Evolutionary conservation across 1,140 invertebrate species (phyloP).

Genomic region (Drosophila triauraria): DNA sequence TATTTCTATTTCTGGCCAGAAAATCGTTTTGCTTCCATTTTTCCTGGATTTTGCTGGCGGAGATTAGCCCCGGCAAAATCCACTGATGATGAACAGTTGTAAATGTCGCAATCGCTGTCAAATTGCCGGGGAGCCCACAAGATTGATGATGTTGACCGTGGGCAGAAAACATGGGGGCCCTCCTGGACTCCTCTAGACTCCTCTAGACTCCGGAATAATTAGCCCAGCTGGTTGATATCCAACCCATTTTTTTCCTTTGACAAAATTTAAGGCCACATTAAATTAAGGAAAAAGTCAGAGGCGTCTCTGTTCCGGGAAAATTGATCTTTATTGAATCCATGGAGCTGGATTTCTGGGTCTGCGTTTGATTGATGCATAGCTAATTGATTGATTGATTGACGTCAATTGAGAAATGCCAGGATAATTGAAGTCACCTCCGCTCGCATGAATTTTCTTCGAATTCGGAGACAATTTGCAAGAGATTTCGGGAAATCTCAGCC

Average conservation of each 20-base stretch:
- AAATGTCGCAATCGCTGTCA: slow-evolving; percentile 80
- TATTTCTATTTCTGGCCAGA: neutral
- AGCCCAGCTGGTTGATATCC: slow-evolving; percentile 43
- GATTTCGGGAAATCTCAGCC: slow-evolving; percentile 7
- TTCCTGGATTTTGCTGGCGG: slow-evolving; percentile 13
- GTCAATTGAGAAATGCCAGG: slow-evolving; percentile 27
- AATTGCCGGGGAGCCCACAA: slow-evolving; percentile 52
- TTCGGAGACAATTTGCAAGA: slow-evolving; percentile 14
- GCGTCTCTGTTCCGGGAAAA: slow-evolving; percentile 35
- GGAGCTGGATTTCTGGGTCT: slow-evolving; percentile 35
- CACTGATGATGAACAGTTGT: slow-evolving; percentile 67
- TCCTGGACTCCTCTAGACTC: neutral
- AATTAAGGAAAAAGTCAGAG: slow-evolving; percentile 17
- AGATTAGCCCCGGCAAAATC: slow-evolving; percentile 39
- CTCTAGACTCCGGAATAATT: slow-evolving; percentile 30
- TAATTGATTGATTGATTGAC: slow-evolving; percentile 60
- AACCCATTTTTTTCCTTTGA: slow-evolving; percentile 5
- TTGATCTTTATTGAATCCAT: slow-evolving; percentile 64
- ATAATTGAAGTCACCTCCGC: slow-evolving; percentile 31
- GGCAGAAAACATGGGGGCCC: neutral
- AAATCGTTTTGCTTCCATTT: slow-evolving; percentile 17
- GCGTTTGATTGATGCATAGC: slow-evolving; percentile 68
- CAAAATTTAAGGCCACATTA: slow-evolving; percentile 11
- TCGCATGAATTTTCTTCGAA: slow-evolving; percentile 5
- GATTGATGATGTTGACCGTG: slow-evolving; percentile 71